These are phyloP conservation scores for Cylloceria caligata DNA, from an alignment of 2,888 invertebrate genomes.

Conservation along the genomic window DNA sequence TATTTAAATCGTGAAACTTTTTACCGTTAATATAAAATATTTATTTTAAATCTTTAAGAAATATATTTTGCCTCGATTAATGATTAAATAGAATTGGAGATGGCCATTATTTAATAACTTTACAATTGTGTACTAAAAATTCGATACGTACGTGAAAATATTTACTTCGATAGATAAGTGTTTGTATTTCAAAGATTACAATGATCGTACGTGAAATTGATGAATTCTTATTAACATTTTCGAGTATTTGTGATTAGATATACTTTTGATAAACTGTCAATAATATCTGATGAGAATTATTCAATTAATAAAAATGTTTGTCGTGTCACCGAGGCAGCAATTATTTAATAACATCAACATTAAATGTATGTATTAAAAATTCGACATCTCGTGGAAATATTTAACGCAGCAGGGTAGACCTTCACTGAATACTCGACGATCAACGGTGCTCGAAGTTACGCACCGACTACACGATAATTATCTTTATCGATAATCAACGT, in stretches of 20 bases:
- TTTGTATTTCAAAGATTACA: too few species aligned
- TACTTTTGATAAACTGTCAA: neutral
- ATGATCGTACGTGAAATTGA: too few species aligned
- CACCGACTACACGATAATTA: constrained; percentile 55
- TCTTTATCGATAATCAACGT: constrained; percentile 62
- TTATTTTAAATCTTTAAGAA: too few species aligned
- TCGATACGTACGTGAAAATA: too few species aligned
- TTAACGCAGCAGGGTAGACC: neutral
- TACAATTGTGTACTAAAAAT: too few species aligned
- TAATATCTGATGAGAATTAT: too few species aligned
- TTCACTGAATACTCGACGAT: constrained; percentile 44
- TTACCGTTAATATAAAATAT: too few species aligned
- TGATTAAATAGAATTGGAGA: too few species aligned
- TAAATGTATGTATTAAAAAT: constrained; percentile 3
- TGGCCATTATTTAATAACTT: too few species aligned
- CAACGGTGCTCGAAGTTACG: constrained; percentile 53
- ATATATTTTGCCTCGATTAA: too few species aligned
- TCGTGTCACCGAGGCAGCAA: neutral
- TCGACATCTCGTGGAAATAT: constrained; percentile 3
- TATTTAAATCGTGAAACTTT: too few species aligned
- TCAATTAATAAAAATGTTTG: neutral
- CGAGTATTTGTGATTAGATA: neutral
- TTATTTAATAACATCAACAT: neutral
- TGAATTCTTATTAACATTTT: neutral
- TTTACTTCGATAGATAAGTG: too few species aligned